Evolutionary conservation across 2,797 vertebrate genomes (phyloP).

Genomic region (Poecilia gillii): DNA sequence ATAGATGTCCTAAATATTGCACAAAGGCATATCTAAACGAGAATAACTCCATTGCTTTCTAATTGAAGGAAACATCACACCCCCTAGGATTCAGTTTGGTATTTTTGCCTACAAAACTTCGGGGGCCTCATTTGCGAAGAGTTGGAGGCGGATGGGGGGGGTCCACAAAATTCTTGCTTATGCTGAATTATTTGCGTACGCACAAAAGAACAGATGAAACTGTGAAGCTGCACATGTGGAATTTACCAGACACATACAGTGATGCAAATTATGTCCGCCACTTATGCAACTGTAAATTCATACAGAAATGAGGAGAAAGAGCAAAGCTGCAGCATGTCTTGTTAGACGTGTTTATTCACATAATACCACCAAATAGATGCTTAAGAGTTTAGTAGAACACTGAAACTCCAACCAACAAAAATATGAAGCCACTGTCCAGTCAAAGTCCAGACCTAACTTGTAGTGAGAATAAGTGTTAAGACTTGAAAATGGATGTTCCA

Average conservation of each 20-base stretch:
- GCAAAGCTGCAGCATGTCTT: background rate
- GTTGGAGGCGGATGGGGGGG: too few relatives aligned
- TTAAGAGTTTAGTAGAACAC: background rate
- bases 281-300: background rate
- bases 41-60: accelerated
- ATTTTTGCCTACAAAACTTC: slow-evolving; percentile 28
- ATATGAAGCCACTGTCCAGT: background rate
- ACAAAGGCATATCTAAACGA: background rate
- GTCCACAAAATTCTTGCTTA: background rate
- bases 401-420: background rate
- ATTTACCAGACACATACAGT: background rate
- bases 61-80: background rate
- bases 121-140: background rate
- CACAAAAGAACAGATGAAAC: background rate
- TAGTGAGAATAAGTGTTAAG: background rate
- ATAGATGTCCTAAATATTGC: background rate
- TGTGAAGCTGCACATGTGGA: background rate
- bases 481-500: background rate
- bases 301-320: background rate
- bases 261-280: background rate
- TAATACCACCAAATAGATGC: background rate
- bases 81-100: slow-evolving; percentile 19
- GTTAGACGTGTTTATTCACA: background rate
- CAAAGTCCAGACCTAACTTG: background rate
- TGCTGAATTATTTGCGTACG: background rate